phyloP scores from a whole-genome alignment of 35 echinoderm and acorn worm species.

The Nesometra sesokonis region DNA sequence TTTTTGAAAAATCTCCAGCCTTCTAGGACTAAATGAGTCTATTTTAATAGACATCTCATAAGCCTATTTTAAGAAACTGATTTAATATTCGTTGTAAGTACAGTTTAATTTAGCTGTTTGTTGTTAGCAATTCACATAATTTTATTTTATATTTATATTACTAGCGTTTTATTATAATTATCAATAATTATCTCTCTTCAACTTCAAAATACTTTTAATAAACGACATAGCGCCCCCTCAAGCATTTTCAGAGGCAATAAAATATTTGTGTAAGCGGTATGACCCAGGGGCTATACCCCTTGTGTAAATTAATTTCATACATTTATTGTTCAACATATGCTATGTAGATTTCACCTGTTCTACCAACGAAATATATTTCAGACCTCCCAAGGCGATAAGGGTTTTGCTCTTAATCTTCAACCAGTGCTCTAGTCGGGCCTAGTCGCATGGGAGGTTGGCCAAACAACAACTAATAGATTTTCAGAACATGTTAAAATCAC shows the following conservation, averaged over 20 bases:
- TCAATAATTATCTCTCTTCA: too few species aligned
- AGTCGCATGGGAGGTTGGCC: background rate
- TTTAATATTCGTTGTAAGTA: too few species aligned
- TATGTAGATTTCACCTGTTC: background rate
- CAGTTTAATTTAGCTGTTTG: too few species aligned
- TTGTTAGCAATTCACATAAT: too few species aligned
- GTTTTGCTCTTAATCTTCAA: background rate
- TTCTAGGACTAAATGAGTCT: too few species aligned
- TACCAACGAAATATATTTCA: background rate
- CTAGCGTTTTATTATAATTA: too few species aligned
- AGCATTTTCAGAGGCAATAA: background rate
- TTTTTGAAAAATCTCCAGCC: too few species aligned
- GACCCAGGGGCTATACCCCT: background rate
- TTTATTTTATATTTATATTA: too few species aligned
- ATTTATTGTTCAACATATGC: background rate
- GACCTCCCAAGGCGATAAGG: background rate
- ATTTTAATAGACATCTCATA: too few species aligned
- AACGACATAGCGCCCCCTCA: background rate
- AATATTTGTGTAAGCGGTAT: background rate
- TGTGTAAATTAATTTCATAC: background rate
- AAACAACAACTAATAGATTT: background rate
- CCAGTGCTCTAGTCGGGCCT: background rate
- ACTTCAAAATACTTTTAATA: too few species aligned
- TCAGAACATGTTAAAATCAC: background rate
- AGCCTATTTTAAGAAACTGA: too few species aligned